These are phyloP conservation scores for Abscondita cerata DNA, from an alignment of 2,888 invertebrate genomes.

Conservation along the genomic window DNA sequence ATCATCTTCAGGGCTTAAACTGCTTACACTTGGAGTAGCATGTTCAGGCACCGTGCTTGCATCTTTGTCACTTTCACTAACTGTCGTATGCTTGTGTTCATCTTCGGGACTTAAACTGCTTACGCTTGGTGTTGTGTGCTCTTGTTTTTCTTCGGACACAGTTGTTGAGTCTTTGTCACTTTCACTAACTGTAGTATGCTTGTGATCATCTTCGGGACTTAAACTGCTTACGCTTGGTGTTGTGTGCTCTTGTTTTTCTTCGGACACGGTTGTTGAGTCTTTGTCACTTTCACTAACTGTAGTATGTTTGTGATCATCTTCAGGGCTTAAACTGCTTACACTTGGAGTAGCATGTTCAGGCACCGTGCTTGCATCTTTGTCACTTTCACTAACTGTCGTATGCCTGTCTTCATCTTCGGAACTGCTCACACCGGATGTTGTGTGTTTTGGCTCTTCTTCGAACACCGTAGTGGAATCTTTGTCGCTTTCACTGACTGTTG, in stretches of 20 bases:
- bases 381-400: neutral
- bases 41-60: too few species aligned
- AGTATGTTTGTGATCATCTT: neutral
- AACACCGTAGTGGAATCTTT: too few species aligned
- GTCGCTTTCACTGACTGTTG: too few species aligned
- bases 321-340: too few species aligned
- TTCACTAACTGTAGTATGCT: neutral
- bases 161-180: too few species aligned
- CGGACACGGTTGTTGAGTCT: too few species aligned
- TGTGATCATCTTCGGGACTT: neutral
- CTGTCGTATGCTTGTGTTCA: neutral
- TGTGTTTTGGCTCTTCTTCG: neutral
- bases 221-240: neutral
- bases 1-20: too few species aligned
- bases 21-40: too few species aligned
- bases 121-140: too few species aligned
- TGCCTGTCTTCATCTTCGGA: neutral
- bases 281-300: neutral
- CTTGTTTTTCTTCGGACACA: too few species aligned
- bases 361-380: neutral
- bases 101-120: neutral
- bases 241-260: neutral
- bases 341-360: neutral
- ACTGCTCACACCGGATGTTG: neutral
- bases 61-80: too few species aligned